Evolutionary conservation across 1,140 invertebrate genomes (phyloP).

Genomic region (Reticulitermes speratus): DNA sequence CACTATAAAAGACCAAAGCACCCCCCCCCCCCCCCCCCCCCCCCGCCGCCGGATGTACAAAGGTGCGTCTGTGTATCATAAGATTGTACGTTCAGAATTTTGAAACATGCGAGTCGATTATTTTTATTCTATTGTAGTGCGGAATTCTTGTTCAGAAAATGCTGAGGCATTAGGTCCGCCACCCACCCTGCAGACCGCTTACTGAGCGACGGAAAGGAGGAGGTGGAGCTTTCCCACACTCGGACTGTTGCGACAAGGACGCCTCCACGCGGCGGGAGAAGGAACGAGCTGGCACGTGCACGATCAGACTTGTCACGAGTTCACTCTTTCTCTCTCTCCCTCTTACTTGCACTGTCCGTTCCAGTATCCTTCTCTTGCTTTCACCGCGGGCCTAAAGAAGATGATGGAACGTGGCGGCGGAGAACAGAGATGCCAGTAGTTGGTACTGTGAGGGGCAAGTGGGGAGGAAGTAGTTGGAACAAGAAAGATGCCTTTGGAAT

Average conservation of each 20-base stretch:
- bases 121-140: no score
- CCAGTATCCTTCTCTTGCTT: background rate
- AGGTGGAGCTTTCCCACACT: constrained; percentile 29
- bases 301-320: constrained; percentile 17
- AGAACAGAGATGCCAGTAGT: background rate
- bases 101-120: no score
- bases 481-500: background rate
- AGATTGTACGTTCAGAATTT: no score
- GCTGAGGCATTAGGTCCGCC: background rate
- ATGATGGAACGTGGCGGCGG: background rate
- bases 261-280: constrained; percentile 9
- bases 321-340: background rate
- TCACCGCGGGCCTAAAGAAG: background rate
- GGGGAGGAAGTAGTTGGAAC: background rate
- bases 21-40: no score
- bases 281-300: constrained; percentile 25
- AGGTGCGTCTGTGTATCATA: no score
- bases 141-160: no score
- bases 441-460: background rate
- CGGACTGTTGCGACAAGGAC: constrained; percentile 6
- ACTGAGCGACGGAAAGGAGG: background rate
- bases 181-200: background rate
- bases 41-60: no score
- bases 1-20: no score
- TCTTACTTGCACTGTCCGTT: background rate